Evolutionary conservation across 1,140 invertebrate genomes (phyloP).

Genomic region (Ephestia elutella): DNA sequence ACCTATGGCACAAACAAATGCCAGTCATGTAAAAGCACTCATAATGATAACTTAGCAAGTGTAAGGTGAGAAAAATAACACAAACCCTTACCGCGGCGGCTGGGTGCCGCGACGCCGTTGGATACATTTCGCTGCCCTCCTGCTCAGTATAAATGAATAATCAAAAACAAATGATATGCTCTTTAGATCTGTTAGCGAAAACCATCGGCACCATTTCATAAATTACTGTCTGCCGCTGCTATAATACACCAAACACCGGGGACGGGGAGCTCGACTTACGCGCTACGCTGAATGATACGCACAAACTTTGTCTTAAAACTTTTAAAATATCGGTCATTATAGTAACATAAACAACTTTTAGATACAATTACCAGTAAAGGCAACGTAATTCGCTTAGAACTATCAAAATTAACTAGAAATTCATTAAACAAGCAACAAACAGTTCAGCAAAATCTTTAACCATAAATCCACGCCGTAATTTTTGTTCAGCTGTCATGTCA

Average conservation of each 20-base stretch:
- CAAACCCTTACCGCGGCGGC: slow-evolving; percentile 65
- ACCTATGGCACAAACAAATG: no score
- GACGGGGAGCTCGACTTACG: slow-evolving; percentile 48
- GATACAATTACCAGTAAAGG: slow-evolving; percentile 24
- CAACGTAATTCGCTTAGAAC: slow-evolving; percentile 22
- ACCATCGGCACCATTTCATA: slow-evolving; percentile 54
- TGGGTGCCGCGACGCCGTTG: slow-evolving; percentile 64
- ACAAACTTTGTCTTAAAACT: slow-evolving; percentile 67
- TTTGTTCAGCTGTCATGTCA: slow-evolving; percentile 41
- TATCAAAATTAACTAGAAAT: slow-evolving; percentile 24
- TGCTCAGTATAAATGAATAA: slow-evolving; percentile 30
- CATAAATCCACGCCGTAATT: slow-evolving; percentile 70
- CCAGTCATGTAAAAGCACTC: neutral
- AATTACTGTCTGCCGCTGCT: slow-evolving; percentile 44
- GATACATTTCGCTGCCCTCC: slow-evolving; percentile 56
- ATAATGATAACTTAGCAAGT: neutral
- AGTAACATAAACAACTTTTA: slow-evolving; percentile 47
- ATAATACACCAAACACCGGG: slow-evolving; percentile 53
- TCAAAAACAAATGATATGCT: slow-evolving; percentile 56
- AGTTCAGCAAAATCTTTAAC: slow-evolving; percentile 49
- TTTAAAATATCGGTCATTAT: slow-evolving; percentile 67
- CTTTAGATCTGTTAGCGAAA: slow-evolving; percentile 45
- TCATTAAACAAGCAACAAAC: slow-evolving; percentile 47
- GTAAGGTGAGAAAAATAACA: slow-evolving; percentile 37
- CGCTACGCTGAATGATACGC: slow-evolving; percentile 67